These are phyloP conservation scores for Crotophaga sulcirostris DNA, from an alignment of 2,113 vertebrate genomes.

Conservation along the genomic window DNA sequence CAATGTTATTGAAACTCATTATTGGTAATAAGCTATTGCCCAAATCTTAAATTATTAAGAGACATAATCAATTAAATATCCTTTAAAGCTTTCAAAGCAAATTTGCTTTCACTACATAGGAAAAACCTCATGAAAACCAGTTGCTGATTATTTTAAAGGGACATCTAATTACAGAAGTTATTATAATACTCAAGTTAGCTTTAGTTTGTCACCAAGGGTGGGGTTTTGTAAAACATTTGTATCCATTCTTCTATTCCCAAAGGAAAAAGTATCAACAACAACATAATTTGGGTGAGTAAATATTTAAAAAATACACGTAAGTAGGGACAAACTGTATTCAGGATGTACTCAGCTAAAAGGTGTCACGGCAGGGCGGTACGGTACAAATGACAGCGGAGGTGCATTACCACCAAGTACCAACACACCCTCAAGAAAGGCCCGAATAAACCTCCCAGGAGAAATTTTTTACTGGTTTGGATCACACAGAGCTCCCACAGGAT, in stretches of 20 bases:
- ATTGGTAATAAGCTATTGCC: neutral
- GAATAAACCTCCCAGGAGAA: no score
- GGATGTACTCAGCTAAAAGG: neutral
- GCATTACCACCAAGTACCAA: neutral
- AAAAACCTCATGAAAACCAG: neutral
- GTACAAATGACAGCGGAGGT: rapidly evolving
- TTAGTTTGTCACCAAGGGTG: neutral
- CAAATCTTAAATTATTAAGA: neutral
- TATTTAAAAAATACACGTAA: neutral
- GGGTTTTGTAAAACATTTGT: neutral
- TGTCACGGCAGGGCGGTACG: neutral
- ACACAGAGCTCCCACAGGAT: neutral
- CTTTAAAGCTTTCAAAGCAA: neutral
- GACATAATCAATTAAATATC: neutral
- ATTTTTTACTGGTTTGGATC: neutral
- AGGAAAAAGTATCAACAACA: neutral
- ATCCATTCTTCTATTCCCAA: neutral
- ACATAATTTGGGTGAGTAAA: neutral
- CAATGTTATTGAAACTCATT: neutral
- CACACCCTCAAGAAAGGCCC: neutral
- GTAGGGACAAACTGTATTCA: neutral
- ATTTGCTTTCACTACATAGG: neutral
- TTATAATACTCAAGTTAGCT: neutral
- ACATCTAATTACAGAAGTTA: neutral
- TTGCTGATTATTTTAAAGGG: neutral